Evolutionary conservation across 2,797 vertebrate species (phyloP).

Genomic region (Pygocentrus nattereri): DNA sequence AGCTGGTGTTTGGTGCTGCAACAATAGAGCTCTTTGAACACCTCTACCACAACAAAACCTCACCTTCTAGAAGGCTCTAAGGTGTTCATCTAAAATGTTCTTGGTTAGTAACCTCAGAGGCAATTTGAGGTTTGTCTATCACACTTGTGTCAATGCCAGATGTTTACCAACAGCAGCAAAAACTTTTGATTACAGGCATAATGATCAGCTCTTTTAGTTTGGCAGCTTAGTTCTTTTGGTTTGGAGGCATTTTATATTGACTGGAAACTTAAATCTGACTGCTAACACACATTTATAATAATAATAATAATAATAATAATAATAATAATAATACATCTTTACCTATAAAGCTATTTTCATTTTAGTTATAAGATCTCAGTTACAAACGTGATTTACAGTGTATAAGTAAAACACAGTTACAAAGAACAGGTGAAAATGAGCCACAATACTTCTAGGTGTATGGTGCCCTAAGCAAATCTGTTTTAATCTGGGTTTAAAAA

Average conservation of each 20-base stretch:
- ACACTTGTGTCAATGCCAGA: neutral
- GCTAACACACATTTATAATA: too few relatives aligned
- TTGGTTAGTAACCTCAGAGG: neutral
- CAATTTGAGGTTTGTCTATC: constrained; percentile 7
- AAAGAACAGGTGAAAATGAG: too few relatives aligned
- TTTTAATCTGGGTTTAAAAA: too few relatives aligned
- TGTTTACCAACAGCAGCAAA: constrained; percentile 23
- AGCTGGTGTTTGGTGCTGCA: constrained; percentile 12
- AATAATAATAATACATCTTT: too few relatives aligned
- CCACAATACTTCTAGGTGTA: too few relatives aligned
- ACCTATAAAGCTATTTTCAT: too few relatives aligned
- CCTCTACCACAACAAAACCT: constrained; percentile 22
- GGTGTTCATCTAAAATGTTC: constrained; percentile 8
- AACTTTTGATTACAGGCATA: neutral
- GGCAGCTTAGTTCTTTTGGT: neutral
- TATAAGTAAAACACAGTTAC: too few relatives aligned
- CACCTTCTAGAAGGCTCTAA: neutral
- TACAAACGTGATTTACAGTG: too few relatives aligned
- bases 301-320: too few relatives aligned
- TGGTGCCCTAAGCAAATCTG: too few relatives aligned
- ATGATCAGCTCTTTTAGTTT: neutral
- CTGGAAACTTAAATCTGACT: too few relatives aligned
- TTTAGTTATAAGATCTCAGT: too few relatives aligned
- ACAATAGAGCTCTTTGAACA: constrained; percentile 17
- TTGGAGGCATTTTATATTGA: neutral